Evolutionary conservation across 2,113 vertebrate genomes (phyloP).

Genomic region (Otis tarda): DNA sequence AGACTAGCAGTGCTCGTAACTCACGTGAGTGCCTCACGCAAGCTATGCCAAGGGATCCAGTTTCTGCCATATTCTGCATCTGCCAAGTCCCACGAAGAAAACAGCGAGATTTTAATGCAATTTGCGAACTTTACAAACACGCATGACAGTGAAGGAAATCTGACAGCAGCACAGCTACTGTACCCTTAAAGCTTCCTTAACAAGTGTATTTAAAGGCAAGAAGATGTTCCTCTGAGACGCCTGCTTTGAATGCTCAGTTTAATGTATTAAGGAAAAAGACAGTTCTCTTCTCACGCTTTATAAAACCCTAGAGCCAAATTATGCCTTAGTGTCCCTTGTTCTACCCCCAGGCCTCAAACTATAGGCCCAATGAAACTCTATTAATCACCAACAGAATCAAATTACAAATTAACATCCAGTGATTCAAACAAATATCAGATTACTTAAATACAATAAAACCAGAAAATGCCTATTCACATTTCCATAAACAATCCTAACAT

Average conservation of each 20-base stretch:
- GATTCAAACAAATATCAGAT: neutral
- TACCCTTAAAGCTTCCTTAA: neutral
- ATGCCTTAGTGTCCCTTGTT: neutral
- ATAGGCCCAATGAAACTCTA: neutral
- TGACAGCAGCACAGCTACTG: neutral
- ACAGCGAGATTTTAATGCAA: neutral
- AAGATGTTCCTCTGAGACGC: neutral
- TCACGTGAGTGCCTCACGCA: slow-evolving; percentile 44
- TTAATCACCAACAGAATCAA: neutral
- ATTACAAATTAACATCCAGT: neutral
- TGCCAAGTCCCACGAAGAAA: slow-evolving; percentile 54
- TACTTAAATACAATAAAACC: neutral
- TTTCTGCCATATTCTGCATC: slow-evolving; percentile 33
- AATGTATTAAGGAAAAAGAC: neutral
- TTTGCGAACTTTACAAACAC: neutral
- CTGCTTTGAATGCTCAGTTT: neutral
- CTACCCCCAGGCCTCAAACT: neutral
- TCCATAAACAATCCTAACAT: neutral
- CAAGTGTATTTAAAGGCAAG: neutral
- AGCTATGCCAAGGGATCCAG: slow-evolving; percentile 41
- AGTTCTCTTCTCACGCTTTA: neutral
- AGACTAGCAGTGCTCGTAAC: slow-evolving; percentile 37
- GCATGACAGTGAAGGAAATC: neutral
- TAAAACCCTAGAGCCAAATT: neutral
- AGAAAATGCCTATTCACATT: neutral